Evolutionary conservation across 2,113 vertebrate species (phyloP).

Genomic region (Nicator chloris): DNA sequence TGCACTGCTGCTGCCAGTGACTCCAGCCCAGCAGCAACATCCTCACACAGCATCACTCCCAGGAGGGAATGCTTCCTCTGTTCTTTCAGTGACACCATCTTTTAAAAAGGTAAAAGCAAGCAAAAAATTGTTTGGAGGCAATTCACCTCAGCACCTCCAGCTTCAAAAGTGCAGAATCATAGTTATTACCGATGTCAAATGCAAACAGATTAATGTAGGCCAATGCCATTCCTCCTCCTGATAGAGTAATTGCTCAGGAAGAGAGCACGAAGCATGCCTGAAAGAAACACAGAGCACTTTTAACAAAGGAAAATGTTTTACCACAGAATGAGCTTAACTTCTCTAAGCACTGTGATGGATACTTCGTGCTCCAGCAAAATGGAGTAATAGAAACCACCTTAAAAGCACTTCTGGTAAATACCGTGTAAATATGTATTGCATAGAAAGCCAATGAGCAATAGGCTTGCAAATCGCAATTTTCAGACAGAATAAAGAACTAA

Average conservation of each 20-base stretch:
- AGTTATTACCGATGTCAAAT: neutral
- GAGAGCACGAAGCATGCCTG: neutral
- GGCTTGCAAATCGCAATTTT: neutral
- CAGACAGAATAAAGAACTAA: neutral
- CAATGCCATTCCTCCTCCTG: neutral
- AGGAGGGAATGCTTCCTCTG: neutral
- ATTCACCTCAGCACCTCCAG: neutral
- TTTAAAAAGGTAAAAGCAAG: neutral
- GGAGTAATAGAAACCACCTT: neutral
- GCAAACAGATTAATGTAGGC: neutral
- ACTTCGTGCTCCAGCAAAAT: neutral
- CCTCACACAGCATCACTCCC: neutral
- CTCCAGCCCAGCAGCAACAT: neutral
- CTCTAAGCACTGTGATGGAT: neutral
- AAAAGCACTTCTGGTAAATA: neutral
- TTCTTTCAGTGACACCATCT: neutral
- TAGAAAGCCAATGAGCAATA: neutral
- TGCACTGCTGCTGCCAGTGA: neutral
- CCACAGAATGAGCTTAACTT: neutral
- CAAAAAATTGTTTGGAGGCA: neutral
- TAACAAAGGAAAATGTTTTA: neutral
- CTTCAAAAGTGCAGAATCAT: neutral
- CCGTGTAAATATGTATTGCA: neutral
- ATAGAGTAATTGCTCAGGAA: neutral
- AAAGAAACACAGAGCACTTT: neutral